These are phyloP conservation scores for Brachypalpus laphriformis DNA, from an alignment of 2,888 invertebrate species.

Conservation along the genomic window DNA sequence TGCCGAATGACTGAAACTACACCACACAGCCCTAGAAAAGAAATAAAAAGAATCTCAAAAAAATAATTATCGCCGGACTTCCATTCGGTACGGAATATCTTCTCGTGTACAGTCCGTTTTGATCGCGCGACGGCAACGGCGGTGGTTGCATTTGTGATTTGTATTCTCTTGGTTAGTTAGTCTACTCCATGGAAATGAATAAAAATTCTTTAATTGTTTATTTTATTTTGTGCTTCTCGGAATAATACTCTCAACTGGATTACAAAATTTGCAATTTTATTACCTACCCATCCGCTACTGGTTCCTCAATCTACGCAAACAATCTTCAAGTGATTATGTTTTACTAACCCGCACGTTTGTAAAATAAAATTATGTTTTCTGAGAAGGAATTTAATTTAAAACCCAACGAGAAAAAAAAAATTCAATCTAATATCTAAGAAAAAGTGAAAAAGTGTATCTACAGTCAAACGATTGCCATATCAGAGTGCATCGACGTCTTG, in stretches of 20 bases:
- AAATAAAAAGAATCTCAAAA: conserved; percentile 41
- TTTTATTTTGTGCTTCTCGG: background rate
- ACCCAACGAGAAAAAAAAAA: background rate
- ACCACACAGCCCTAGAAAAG: conserved; percentile 38
- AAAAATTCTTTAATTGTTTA: conserved; percentile 1
- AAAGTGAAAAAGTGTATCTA: conserved; percentile 44
- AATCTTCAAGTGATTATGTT: conserved; percentile 44
- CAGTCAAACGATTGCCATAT: conserved; percentile 23
- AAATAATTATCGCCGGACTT: conserved; percentile 66
- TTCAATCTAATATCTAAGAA: conserved; percentile 7
- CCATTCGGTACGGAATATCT: conserved; percentile 61
- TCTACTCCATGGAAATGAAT: conserved; percentile 4
- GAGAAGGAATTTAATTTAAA: conserved; percentile 4
- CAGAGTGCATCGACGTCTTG: conserved; percentile 59
- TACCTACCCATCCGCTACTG: background rate
- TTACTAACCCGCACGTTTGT: background rate
- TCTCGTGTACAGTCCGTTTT: conserved; percentile 70
- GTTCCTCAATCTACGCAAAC: conserved; percentile 37
- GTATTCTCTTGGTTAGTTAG: conserved; percentile 53
- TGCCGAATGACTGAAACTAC: conserved; percentile 36
- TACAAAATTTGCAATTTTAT: conserved; percentile 13
- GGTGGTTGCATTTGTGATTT: conserved; percentile 65
- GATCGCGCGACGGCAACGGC: conserved; percentile 68
- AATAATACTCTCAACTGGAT: conserved; percentile 14
- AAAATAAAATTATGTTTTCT: conserved; percentile 16